Conservation (phyloP, 2,888 invertebrate genomes). For the Molanna angustata region DNA sequence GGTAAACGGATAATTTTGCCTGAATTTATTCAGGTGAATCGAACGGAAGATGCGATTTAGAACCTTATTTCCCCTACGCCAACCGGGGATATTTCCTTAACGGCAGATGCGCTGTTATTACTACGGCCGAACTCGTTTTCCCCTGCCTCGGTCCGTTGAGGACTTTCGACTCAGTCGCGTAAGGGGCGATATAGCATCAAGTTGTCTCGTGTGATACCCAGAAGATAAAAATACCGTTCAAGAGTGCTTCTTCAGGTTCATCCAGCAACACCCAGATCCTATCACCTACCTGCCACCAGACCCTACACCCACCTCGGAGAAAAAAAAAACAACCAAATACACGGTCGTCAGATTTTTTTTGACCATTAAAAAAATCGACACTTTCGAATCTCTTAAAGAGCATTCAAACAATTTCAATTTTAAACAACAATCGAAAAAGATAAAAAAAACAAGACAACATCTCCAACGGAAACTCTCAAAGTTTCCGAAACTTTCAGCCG, state of each 20-base stretch:
- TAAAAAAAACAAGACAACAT: no score
- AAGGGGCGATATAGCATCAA: slow-evolving; percentile 22
- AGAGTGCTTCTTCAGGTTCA: slow-evolving; percentile 6
- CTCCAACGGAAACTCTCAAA: no score
- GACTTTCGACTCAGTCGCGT: slow-evolving; percentile 20
- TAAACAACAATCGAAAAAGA: no score
- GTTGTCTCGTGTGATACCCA: slow-evolving; percentile 12
- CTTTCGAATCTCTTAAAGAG: no score
- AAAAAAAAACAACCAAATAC: no score
- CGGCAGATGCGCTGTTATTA: slow-evolving; percentile 10
- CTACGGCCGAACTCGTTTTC: slow-evolving; percentile 3
- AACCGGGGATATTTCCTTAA: neutral
- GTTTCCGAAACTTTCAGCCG: no score
- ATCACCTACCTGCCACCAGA: slow-evolving; percentile 7
- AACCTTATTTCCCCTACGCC: neutral
- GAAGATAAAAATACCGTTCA: slow-evolving; percentile 10
- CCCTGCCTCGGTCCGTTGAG: slow-evolving; percentile 14
- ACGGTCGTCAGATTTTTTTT: no score
- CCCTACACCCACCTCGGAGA: neutral
- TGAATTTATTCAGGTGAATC: slow-evolving; percentile 18
- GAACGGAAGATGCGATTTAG: neutral
- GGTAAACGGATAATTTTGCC: slow-evolving; percentile 17
- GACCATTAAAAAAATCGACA: no score
- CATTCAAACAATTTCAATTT: no score
- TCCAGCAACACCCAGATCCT: slow-evolving; percentile 5